A percentile compares a stretch with the other conserved stretches of the same genome.
Conservation (phyloP, 2,888 invertebrate species). For the Plagodis dolabraria region DNA sequence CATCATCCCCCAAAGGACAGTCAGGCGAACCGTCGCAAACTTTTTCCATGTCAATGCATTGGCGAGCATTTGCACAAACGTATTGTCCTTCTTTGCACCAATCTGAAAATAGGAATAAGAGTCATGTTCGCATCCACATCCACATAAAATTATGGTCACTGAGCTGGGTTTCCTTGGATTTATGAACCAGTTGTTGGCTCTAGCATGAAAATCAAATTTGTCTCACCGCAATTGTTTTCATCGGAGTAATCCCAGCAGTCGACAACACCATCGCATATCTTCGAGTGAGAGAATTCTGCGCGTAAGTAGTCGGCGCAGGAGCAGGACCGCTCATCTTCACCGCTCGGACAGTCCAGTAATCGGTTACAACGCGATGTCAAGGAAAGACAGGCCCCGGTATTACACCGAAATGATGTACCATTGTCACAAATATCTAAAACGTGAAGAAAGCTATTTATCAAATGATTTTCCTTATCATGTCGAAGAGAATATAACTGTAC, state of each 20-base stretch:
- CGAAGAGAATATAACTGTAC: too few relatives aligned
- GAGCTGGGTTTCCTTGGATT: too few relatives aligned
- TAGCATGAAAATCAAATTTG: background rate
- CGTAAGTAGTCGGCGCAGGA: slow-evolving; percentile 90
- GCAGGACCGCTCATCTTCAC: slow-evolving; percentile 89
- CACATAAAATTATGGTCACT: too few relatives aligned
- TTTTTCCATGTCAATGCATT: slow-evolving; percentile 86
- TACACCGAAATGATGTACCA: slow-evolving; percentile 84
- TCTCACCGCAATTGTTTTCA: slow-evolving; percentile 89
- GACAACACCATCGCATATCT: slow-evolving; percentile 91
- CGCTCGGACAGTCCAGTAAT: slow-evolving; percentile 88
- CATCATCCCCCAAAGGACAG: slow-evolving; percentile 91
- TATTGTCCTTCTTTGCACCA: slow-evolving; percentile 90
- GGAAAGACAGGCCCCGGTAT: slow-evolving; percentile 87
- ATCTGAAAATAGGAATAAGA: slow-evolving; percentile 73
- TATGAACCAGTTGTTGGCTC: too few relatives aligned
- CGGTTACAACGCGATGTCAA: slow-evolving; percentile 88
- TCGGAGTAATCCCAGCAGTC: slow-evolving; percentile 93
- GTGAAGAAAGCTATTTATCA: background rate
- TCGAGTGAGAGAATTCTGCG: slow-evolving; percentile 88
- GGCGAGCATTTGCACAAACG: slow-evolving; percentile 89
- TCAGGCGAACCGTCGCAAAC: slow-evolving; percentile 90
- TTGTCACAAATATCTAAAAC: slow-evolving; percentile 71
- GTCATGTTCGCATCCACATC: too few relatives aligned
- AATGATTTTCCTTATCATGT: too few relatives aligned